phyloP scores from a whole-genome alignment of 2,888 invertebrate genomes.

The Plebejus argus region DNA sequence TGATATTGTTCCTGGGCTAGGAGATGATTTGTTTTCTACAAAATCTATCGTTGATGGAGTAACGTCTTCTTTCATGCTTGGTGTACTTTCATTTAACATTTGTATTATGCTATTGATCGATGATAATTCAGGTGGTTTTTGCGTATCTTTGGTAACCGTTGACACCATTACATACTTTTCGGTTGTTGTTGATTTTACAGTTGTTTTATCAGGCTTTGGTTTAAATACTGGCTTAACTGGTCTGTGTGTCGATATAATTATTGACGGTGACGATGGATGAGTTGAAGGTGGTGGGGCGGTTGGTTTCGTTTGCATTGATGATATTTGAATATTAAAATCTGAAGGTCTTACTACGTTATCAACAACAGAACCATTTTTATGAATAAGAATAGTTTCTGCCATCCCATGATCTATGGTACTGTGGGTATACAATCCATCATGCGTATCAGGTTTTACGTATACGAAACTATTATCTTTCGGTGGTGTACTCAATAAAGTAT shows the following conservation, averaged over 20 bases:
- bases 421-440: slow-evolving; percentile 65
- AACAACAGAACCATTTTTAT: slow-evolving; percentile 79
- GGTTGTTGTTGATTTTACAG: slow-evolving; percentile 56
- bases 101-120: slow-evolving; percentile 82
- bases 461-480: slow-evolving; percentile 68
- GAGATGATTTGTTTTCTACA: slow-evolving; percentile 69
- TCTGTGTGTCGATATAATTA: slow-evolving; percentile 66
- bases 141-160: slow-evolving; percentile 74
- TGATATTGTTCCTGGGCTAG: slow-evolving; percentile 55
- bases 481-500: slow-evolving; percentile 69
- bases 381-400: slow-evolving; percentile 83
- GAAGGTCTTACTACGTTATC: slow-evolving; percentile 74
- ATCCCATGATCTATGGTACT: slow-evolving; percentile 82
- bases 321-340: slow-evolving; percentile 75
- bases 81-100: slow-evolving; percentile 80
- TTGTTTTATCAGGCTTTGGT: slow-evolving; percentile 68
- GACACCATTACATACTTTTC: slow-evolving; percentile 81
- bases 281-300: slow-evolving; percentile 59
- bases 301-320: slow-evolving; percentile 75
- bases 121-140: slow-evolving; percentile 68
- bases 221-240: slow-evolving; percentile 79
- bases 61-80: slow-evolving; percentile 63
- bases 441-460: slow-evolving; percentile 62
- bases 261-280: slow-evolving; percentile 55
- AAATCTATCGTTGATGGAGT: slow-evolving; percentile 57